Percentiles rank a stretch among this genome's conserved stretches.
phyloP scores from a whole-genome alignment of 2,888 invertebrate genomes.

The Ephialtes manifestator region DNA sequence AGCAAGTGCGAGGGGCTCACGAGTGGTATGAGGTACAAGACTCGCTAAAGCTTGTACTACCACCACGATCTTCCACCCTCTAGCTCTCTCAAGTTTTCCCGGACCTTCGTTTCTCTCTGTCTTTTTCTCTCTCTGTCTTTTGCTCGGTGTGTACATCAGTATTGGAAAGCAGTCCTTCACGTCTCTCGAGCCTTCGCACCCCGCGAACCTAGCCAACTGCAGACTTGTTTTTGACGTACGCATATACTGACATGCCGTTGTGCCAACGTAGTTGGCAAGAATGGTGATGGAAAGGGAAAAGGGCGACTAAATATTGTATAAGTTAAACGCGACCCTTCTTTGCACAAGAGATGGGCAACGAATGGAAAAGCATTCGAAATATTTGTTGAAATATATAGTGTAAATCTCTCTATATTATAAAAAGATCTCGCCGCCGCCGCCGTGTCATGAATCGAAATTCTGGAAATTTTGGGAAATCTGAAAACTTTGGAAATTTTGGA shows the following conservation, averaged over 20 bases:
- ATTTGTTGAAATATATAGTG: no score
- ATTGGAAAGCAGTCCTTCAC: conserved; percentile 54
- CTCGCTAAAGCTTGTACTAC: conserved; percentile 23
- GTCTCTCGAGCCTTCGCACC: conserved; percentile 57
- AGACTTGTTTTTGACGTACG: conserved; percentile 73
- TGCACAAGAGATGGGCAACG: neutral
- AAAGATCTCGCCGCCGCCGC: no score
- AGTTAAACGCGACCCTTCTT: conserved; percentile 64
- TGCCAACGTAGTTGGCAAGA: conserved; percentile 4
- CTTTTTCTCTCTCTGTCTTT: conserved; percentile 8
- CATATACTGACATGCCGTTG: conserved; percentile 31
- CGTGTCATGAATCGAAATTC: no score
- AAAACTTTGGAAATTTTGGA: no score
- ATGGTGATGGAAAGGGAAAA: conserved; percentile 74
- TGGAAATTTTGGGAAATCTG: no score
- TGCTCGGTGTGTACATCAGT: conserved; percentile 22
- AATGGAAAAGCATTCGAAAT: neutral
- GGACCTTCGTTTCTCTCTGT: conserved; percentile 10
- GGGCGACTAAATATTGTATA: conserved; percentile 79
- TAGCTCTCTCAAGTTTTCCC: conserved; percentile 57
- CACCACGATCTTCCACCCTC: conserved; percentile 58
- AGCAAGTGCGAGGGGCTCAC: neutral
- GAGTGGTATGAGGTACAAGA: conserved; percentile 34
- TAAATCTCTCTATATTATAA: no score
- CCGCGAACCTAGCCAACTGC: conserved; percentile 59